phyloP scores from a whole-genome alignment of 37 sponge, comb jelly and placozoan species.

The Theonella swinhoei region DNA sequence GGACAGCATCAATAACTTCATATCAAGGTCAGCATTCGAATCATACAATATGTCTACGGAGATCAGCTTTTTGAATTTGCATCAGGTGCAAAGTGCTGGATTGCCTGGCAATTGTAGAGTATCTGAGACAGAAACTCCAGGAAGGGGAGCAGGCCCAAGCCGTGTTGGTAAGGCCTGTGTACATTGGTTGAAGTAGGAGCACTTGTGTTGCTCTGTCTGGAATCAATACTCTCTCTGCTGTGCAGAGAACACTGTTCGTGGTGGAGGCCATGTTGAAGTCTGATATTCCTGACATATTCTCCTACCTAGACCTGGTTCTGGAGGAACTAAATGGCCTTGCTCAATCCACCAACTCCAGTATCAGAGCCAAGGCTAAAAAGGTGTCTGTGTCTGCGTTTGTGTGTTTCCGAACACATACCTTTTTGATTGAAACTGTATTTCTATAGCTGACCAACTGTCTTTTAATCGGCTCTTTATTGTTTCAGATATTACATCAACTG shows the following conservation, averaged over 20 bases:
- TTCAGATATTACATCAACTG: constrained; percentile 42
- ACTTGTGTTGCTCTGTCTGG: no score
- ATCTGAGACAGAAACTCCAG: constrained; percentile 47
- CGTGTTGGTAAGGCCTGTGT: constrained; percentile 59
- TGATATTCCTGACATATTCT: constrained; percentile 64
- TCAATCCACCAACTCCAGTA: constrained; percentile 34
- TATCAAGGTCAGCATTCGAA: constrained; percentile 56
- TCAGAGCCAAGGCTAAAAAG: constrained; percentile 75
- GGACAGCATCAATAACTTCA: constrained; percentile 61
- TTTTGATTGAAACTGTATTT: no score
- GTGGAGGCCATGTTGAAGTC: constrained; percentile 77
- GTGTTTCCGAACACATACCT: no score
- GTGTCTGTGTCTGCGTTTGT: no score
- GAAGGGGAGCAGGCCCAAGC: constrained; percentile 32
- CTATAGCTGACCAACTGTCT: no score
- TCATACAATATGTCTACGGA: not conserved
- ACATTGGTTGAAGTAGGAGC: no score
- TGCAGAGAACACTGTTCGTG: constrained; percentile 80
- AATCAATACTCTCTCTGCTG: no score
- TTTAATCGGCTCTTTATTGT: no score
- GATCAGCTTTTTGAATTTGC: not conserved
- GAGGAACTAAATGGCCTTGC: constrained; percentile 50
- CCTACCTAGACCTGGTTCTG: constrained; percentile 52
- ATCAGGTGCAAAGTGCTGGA: constrained; percentile 76
- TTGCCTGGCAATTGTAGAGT: constrained; percentile 54